Percentiles rank a stretch among this genome's conserved stretches.
phyloP scores from a whole-genome alignment of 2,797 vertebrate genomes.

The Phoebastria nigripes region DNA sequence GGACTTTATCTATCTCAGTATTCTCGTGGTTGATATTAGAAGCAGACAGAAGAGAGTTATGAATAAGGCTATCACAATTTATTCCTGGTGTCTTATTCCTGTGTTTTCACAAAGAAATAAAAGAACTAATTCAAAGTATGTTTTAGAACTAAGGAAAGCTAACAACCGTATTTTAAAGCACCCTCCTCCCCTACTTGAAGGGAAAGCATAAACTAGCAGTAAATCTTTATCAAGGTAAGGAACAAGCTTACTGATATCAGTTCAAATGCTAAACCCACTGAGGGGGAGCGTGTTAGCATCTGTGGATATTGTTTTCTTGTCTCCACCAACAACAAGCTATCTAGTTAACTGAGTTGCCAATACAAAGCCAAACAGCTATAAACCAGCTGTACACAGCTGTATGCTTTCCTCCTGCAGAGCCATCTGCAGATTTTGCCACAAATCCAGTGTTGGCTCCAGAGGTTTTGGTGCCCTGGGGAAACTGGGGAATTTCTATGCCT shows the following conservation, averaged over 20 bases:
- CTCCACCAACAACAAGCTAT: not conserved
- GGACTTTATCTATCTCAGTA: not conserved
- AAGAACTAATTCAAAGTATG: not conserved
- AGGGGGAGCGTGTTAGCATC: not conserved
- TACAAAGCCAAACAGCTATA: not conserved
- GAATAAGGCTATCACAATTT: not conserved
- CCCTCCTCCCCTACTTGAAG: not conserved
- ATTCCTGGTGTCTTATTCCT: not conserved
- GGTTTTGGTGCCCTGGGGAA: slow-evolving; percentile 4
- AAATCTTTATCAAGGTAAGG: not conserved
- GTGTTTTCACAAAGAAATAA: not conserved
- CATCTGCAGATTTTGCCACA: slow-evolving; percentile 33
- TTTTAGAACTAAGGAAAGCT: not conserved
- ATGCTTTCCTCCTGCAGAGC: not conserved
- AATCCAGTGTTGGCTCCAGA: not conserved
- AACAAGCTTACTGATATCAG: not conserved
- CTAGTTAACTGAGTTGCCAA: not conserved
- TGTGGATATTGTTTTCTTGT: not conserved
- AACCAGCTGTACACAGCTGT: slow-evolving; percentile 12
- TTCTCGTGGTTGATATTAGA: not conserved
- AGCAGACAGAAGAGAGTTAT: not conserved
- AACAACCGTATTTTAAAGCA: not conserved
- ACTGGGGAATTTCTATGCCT: not conserved
- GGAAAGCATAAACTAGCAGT: not conserved
- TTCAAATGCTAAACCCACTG: not conserved